Base-by-base conservation (phyloP, 2,113 vertebrate species). In the Tyrannus savana region DNA sequence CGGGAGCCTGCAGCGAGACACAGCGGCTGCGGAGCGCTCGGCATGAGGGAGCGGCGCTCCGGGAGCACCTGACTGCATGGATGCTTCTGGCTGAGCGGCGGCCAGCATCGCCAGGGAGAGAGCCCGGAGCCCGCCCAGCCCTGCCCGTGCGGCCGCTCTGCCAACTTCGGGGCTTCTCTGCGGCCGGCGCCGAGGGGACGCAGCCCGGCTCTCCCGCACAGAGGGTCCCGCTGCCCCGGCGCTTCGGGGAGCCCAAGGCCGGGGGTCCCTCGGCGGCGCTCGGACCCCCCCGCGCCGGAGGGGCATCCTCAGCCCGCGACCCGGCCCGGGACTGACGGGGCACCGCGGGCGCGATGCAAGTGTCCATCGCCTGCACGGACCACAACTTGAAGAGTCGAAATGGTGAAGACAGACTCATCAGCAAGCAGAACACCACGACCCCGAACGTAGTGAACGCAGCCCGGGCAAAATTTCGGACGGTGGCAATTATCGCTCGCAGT, bases 311-410 rank as follows among this genome's bases (percentile, higher is more conserved):
- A 41, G 60, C 71, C 94, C 46, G 76, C 90, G 9, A 49, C 44
- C 84, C 19, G 46, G 73, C 23, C 41, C 35, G 72, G 9, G 71
- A 6, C 80, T 33, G 6, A 19, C n/a, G 87, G 80, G 9, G 76
- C 14, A 19, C 84, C 17, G 68, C 68, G 91, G 91, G 93, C 98
- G 97, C 97, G 97, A 99, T 99, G 99, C 99, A 99, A 98, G 99
- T 99, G 98, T 99, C 99, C 96, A 99, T 99, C 85, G 99, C 99
- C 95, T 99, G 99, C 97, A 99, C 99, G 2, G 99, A 99, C 96
- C 99, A 99, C 98, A 99, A 99, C 97, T 96, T 99, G 97, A 99
- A 99, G 98, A 98, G 98, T 84, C 98, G 99, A 44, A 99, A 99
- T 97, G 99, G 99, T 68, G 99, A 99, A 90, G 98, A 98, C 92